Percentiles rank a stretch among this genome's conserved stretches.
Conservation (phyloP, 2,113 vertebrate species). For the Plotosus lineatus region DNA sequence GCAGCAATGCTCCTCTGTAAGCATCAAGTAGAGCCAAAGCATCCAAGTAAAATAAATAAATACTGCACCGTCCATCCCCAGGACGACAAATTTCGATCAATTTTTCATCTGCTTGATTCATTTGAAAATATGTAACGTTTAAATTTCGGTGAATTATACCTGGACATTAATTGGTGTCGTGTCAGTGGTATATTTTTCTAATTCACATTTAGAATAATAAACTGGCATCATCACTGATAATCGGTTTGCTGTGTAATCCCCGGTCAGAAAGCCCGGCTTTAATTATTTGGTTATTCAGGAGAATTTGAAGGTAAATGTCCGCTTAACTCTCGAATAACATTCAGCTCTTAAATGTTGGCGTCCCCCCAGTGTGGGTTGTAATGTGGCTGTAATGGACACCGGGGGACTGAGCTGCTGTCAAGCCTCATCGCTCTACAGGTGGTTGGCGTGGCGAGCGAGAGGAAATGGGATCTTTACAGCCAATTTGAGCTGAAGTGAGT, state of each 20-base stretch:
- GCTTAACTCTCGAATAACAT: background rate
- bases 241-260: background rate
- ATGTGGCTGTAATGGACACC: conserved; percentile 49
- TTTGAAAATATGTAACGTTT: background rate
- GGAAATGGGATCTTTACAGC: conserved; percentile 99
- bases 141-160: background rate
- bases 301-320: background rate
- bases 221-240: background rate
- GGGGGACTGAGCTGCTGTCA: conserved; percentile 57
- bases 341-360: conserved; percentile 10
- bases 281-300: background rate
- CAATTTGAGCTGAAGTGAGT: conserved; percentile 99
- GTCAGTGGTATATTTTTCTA: background rate
- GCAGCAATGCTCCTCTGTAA: background rate
- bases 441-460: conserved; percentile 88
- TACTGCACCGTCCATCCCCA: background rate
- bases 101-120: background rate
- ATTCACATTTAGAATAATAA: background rate
- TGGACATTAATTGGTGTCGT: background rate
- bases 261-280: background rate
- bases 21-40: background rate
- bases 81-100: background rate
- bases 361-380: conserved; percentile 26
- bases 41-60: background rate
- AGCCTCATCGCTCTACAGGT: conserved; percentile 69